phyloP scores from a whole-genome alignment of 2,113 vertebrate genomes.

The Coturnix japonica region DNA sequence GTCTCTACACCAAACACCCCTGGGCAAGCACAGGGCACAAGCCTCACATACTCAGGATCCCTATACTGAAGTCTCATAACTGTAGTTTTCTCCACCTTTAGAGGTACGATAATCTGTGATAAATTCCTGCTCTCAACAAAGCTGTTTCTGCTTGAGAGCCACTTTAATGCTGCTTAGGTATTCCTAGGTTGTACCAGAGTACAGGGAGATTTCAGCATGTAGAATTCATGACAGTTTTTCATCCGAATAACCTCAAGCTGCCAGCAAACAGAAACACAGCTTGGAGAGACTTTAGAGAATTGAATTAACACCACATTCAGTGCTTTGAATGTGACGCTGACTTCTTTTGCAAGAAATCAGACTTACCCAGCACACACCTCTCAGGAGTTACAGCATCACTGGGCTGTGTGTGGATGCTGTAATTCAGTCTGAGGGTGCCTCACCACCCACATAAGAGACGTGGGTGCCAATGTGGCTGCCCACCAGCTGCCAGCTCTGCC shows the following conservation, averaged over 20 bases:
- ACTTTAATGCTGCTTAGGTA: background rate
- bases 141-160: background rate
- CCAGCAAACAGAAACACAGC: background rate
- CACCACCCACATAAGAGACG: fast-evolving
- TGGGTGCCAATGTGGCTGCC: fast-evolving
- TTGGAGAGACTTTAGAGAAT: background rate
- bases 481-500: background rate
- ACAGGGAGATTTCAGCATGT: background rate
- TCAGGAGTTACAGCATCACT: conserved; percentile 18
- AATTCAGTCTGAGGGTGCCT: background rate
- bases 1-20: background rate
- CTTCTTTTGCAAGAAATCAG: conserved; percentile 25
- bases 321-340: background rate
- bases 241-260: background rate
- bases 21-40: fast-evolving
- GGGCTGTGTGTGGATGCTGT: fast-evolving
- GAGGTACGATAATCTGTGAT: fast-evolving
- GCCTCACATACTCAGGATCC: fast-evolving
- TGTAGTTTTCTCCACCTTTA: background rate
- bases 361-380: background rate
- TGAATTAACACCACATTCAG: background rate
- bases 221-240: background rate
- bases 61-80: fast-evolving
- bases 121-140: fast-evolving
- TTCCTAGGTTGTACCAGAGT: background rate